Base-by-base conservation (phyloP, 2,888 invertebrate genomes). In the Troides aeacus region DNA sequence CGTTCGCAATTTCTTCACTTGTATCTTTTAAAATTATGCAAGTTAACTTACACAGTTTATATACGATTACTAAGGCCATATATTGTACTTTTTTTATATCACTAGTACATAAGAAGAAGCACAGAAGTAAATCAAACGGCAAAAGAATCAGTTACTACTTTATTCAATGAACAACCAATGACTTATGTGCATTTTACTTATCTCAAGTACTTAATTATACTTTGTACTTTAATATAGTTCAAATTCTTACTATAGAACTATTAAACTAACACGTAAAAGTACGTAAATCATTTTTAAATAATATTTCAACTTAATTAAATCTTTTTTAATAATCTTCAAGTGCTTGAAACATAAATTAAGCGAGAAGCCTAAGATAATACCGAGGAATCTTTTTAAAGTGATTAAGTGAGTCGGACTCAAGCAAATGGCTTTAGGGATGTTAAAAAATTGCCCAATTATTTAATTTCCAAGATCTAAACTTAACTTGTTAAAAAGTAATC, bases 361-460 rank as follows among this genome's bases (percentile, higher is more conserved):
- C 46, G 60, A 30, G 59, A 66, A 50, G 50, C 50, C 50, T 50
- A 66, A 46, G 66, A 60, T 53, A 50, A 66, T 15, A 60, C 42
- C 24, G 50, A 30, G 59, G 30, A 66, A 62, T 67, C 67, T 62
- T 23, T 56, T 42, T 67, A 62, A 62, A 67, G 56, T 62, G 62
- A 67, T 67, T 62, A 62, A 67, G 67, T 36, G 36, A 18, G 62
- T 21, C 39, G 61, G 67, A 67, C 56, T 62, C 23, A 1, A 42
- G 50, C 39, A 66, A 66, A 66, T 62, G 56, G 62, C 56, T 62
- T 66, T 36, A 42, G 56, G 62, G 42, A 62, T 61, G 21, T 24
- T 59, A 66, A 39, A 67, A 67, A 67, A 62, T 62, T 67, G 39
- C 24, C 56, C 67, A 67, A 56, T 67, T 62, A 67, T 57, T 67